Percentiles rank a stretch among this genome's conserved stretches.
Evolutionary conservation across 23 tunicate genomes (phyloP).

Genomic region (Corella eumyota): DNA sequence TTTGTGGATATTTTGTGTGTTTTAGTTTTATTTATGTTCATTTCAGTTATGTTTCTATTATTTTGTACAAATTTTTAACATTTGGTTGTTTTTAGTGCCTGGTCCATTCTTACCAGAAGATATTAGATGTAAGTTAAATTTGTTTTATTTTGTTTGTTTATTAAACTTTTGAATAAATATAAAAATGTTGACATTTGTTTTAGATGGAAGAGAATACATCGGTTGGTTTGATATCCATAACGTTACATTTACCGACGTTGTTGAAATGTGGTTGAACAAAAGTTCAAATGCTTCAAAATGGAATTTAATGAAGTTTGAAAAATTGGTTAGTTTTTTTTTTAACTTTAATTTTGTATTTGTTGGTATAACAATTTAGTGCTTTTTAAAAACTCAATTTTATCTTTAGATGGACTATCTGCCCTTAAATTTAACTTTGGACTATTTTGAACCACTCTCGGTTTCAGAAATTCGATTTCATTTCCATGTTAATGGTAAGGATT

Average conservation of each 20-base stretch:
- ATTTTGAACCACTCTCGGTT: constrained; percentile 29
- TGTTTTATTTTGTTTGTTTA: no score
- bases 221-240: constrained; percentile 18
- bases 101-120: no score
- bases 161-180: not conserved
- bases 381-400: not conserved
- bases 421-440: constrained; percentile 15
- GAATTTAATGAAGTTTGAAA: not conserved
- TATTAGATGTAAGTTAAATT: no score
- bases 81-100: no score
- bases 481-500: constrained; percentile 7
- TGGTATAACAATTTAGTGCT: no score
- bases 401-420: not conserved
- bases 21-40: no score
- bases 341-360: no score
- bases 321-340: constrained; percentile 8
- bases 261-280: constrained; percentile 32
- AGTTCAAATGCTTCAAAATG: constrained; percentile 3
- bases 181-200: not conserved
- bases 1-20: no score
- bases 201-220: not conserved
- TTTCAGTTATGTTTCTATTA: no score
- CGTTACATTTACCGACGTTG: constrained; percentile 3
- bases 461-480: constrained; percentile 14
- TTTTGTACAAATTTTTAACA: no score